phyloP scores from a whole-genome alignment of 2,888 invertebrate genomes.

The Rhagium mordax region DNA sequence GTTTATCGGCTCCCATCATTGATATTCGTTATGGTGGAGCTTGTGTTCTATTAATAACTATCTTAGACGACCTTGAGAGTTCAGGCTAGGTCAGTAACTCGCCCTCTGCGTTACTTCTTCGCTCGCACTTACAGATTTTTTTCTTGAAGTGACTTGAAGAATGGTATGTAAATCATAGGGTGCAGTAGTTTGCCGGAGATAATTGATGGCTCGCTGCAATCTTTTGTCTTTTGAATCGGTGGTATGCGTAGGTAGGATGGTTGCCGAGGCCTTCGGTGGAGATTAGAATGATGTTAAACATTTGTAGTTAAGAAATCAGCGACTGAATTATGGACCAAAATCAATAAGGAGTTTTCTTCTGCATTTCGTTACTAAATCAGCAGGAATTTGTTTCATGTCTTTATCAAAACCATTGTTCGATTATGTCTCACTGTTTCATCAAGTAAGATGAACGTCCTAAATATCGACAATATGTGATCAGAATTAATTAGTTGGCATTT shows the following conservation, averaged over 20 bases:
- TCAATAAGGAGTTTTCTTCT: too few relatives aligned
- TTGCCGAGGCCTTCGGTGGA: not conserved
- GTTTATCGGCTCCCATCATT: constrained; percentile 52
- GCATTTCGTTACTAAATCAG: too few relatives aligned
- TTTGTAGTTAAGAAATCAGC: too few relatives aligned
- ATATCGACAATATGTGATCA: too few relatives aligned
- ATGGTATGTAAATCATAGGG: constrained; percentile 30
- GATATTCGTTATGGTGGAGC: constrained; percentile 55
- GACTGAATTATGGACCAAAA: too few relatives aligned
- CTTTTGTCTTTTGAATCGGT: constrained; percentile 14
- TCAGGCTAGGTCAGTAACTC: constrained; percentile 64
- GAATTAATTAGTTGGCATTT: not conserved
- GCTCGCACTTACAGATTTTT: not conserved
- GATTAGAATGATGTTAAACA: not conserved
- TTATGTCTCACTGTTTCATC: too few relatives aligned
- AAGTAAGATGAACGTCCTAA: too few relatives aligned
- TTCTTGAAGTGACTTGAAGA: not conserved
- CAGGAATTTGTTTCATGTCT: too few relatives aligned
- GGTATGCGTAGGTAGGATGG: not conserved
- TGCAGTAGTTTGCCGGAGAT: constrained; percentile 8
- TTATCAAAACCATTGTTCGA: too few relatives aligned
- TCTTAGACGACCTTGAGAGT: constrained; percentile 62
- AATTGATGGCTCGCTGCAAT: constrained; percentile 1
- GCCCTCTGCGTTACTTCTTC: constrained; percentile 36
- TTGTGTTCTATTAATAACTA: constrained; percentile 55